phyloP scores from a whole-genome alignment of 2,888 invertebrate species.

The Drosophila algonquin region DNA sequence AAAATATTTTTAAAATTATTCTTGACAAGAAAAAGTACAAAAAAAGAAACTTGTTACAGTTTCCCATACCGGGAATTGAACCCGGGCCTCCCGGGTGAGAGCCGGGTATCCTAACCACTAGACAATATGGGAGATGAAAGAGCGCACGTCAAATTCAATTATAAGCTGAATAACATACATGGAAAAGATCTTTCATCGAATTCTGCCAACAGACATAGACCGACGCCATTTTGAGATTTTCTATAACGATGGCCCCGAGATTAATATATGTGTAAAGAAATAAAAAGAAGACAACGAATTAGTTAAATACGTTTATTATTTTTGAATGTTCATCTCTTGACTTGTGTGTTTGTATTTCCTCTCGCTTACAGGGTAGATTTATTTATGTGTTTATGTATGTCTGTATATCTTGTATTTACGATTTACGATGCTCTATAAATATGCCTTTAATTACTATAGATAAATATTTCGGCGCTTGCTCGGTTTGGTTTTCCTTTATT shows the following conservation, averaged over 20 bases:
- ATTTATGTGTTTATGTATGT: conserved; percentile 56
- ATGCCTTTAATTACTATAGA: conserved; percentile 75
- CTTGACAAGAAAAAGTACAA: not conserved
- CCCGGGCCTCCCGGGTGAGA: too few relatives aligned
- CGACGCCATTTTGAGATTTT: too few relatives aligned
- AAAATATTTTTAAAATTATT: not conserved
- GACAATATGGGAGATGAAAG: too few relatives aligned
- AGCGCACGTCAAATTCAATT: too few relatives aligned
- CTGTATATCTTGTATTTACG: conserved; percentile 62
- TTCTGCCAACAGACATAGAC: too few relatives aligned
- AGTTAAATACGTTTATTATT: conserved; percentile 79
- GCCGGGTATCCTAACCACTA: too few relatives aligned
- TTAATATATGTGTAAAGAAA: too few relatives aligned
- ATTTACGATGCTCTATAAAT: conserved; percentile 73
- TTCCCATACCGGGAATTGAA: too few relatives aligned
- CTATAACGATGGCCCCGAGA: too few relatives aligned
- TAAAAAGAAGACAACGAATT: conserved; percentile 30
- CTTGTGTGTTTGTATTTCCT: conserved; percentile 57
- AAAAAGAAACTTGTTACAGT: too few relatives aligned
- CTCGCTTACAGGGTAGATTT: conserved; percentile 72
- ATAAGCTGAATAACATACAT: too few relatives aligned
- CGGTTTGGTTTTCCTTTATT: conserved; percentile 44
- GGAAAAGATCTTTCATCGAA: too few relatives aligned
- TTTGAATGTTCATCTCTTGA: conserved; percentile 50
- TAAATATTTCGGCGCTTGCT: conserved; percentile 78